These are phyloP conservation scores for Lysandra coridon DNA, from an alignment of 2,888 invertebrate species.

Conservation along the genomic window DNA sequence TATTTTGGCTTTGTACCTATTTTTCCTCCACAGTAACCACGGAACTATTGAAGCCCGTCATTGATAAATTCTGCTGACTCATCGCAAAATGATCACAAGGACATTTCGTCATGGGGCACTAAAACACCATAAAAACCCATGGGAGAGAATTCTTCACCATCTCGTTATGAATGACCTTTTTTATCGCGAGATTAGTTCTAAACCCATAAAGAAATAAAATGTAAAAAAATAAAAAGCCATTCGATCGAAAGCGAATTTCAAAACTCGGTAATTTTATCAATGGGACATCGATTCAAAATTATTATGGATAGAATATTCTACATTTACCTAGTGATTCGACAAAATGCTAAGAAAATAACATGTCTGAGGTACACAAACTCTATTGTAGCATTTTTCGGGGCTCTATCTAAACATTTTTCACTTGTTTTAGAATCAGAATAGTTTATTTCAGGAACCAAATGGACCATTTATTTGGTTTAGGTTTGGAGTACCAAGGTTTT, in stretches of 20 bases:
- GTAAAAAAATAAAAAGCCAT: conserved; percentile 44
- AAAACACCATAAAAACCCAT: conserved; percentile 65
- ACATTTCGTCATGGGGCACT: conserved; percentile 66
- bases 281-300: conserved; percentile 44
- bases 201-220: conserved; percentile 43
- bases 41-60: conserved; percentile 40
- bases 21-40: conserved; percentile 20
- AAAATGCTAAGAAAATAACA: neutral
- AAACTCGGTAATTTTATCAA: conserved; percentile 55
- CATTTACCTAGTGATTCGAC: neutral
- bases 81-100: conserved; percentile 57
- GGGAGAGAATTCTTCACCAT: conserved; percentile 69
- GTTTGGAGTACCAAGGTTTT: neutral
- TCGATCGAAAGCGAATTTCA: conserved; percentile 46
- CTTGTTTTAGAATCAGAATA: neutral
- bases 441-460: too few species aligned
- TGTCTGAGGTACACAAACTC: neutral
- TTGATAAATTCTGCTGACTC: conserved; percentile 53
- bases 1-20: conserved; percentile 3
- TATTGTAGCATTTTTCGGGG: neutral
- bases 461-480: too few species aligned
- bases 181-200: conserved; percentile 50
- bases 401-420: neutral
- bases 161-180: conserved; percentile 56
- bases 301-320: neutral